phyloP scores from a whole-genome alignment of 2,888 invertebrate genomes.

The Macaria notata region DNA sequence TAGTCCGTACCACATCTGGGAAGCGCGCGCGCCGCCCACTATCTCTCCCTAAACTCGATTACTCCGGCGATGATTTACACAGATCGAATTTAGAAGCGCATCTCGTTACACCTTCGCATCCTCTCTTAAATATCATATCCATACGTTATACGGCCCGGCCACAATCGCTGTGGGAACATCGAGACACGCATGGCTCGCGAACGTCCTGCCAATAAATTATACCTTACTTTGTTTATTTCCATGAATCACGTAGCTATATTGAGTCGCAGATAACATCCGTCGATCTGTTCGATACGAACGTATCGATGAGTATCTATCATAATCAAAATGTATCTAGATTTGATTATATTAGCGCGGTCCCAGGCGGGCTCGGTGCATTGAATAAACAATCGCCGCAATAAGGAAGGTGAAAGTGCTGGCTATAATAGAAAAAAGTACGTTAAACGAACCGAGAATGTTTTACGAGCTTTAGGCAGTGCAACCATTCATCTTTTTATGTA shows the following conservation, averaged over 20 bases:
- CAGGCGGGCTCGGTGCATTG: conserved; percentile 48
- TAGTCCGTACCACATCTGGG: conserved; percentile 54
- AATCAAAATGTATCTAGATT: conserved; percentile 68
- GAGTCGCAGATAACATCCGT: conserved; percentile 38
- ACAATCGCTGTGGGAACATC: conserved; percentile 50
- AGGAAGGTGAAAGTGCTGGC: conserved; percentile 74
- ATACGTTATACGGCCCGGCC: conserved; percentile 26
- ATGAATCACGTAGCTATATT: conserved; percentile 39
- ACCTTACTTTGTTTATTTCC: conserved; percentile 34
- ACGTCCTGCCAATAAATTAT: conserved; percentile 40
- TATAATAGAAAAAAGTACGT: conserved; percentile 69
- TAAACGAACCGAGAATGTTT: conserved; percentile 68
- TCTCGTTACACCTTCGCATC: conserved; percentile 67
- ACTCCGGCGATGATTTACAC: conserved; percentile 78
- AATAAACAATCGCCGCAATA: conserved; percentile 64
- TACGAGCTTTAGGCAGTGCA: conserved; percentile 70
- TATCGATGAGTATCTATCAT: conserved; percentile 53
- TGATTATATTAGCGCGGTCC: conserved; percentile 56
- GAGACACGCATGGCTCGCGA: conserved; percentile 36
- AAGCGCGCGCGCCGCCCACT: conserved; percentile 72
- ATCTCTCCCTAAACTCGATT: conserved; percentile 78
- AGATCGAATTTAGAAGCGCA: conserved; percentile 74
- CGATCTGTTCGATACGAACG: conserved; percentile 28
- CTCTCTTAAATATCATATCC: conserved; percentile 44
- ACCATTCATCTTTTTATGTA: conserved; percentile 81